These are phyloP conservation scores for Sycophaga agraensis DNA, from an alignment of 1,140 invertebrate species.

Conservation along the genomic window DNA sequence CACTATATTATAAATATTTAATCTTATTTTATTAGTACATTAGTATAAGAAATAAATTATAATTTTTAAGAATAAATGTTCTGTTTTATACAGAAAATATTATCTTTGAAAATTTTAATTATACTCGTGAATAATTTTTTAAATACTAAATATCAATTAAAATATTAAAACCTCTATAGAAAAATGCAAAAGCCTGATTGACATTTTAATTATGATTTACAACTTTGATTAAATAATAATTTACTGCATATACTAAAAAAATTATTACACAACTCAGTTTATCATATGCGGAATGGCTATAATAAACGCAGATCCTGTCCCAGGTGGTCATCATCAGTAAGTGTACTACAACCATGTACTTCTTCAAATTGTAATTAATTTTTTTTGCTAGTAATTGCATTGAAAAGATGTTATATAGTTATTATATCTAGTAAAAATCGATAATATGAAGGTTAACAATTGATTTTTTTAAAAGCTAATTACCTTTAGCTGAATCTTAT, in stretches of 20 bases:
- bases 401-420: background rate
- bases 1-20: too few species aligned
- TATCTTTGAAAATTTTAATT: background rate
- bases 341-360: conserved; percentile 15
- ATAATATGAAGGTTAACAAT: background rate
- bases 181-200: background rate
- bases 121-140: background rate
- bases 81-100: too few species aligned
- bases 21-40: too few species aligned
- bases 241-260: too few species aligned
- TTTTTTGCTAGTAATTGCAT: background rate
- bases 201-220: background rate
- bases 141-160: background rate
- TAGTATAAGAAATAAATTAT: too few species aligned
- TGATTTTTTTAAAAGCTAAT: background rate
- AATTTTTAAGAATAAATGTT: too few species aligned
- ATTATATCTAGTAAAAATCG: background rate
- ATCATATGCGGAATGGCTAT: conserved; percentile 45
- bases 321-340: conserved; percentile 42
- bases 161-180: background rate
- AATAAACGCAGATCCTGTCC: conserved; percentile 40
- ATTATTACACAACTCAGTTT: too few species aligned
- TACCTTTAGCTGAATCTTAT: background rate
- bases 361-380: background rate
- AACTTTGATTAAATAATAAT: conserved; percentile 33